phyloP scores from a whole-genome alignment of 2,888 invertebrate genomes.

The Malthinus seriepunctatus region DNA sequence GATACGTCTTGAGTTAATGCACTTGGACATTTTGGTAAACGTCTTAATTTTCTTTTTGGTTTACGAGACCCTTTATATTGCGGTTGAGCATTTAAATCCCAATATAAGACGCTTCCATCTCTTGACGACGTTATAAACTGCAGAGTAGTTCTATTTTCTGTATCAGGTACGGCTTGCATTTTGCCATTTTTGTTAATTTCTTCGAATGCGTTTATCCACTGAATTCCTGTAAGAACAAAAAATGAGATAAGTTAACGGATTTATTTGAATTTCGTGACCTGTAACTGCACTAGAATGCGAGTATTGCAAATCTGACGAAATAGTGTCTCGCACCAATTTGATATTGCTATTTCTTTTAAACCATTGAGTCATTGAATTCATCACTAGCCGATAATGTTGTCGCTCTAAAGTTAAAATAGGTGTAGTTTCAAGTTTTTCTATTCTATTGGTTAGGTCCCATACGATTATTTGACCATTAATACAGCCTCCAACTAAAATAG shows the following conservation, averaged over 20 bases:
- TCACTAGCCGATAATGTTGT: conserved; percentile 63
- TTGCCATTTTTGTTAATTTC: conserved; percentile 64
- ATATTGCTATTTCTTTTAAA: conserved; percentile 66
- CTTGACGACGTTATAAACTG: conserved; percentile 69
- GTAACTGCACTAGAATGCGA: conserved; percentile 69
- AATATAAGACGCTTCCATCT: conserved; percentile 71
- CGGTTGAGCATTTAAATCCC: conserved; percentile 60
- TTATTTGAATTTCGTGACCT: too few species aligned
- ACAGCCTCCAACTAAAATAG: conserved; percentile 72
- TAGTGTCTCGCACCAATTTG: conserved; percentile 62
- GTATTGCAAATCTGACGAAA: conserved; percentile 62
- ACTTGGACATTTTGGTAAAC: conserved; percentile 60
- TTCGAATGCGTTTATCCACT: conserved; percentile 69
- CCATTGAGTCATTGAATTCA: conserved; percentile 69
- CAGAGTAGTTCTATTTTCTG: conserved; percentile 53
- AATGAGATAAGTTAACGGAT: too few species aligned
- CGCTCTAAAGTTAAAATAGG: conserved; percentile 66
- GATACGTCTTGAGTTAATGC: conserved; percentile 65
- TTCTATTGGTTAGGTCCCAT: conserved; percentile 70
- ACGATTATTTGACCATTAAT: conserved; percentile 71
- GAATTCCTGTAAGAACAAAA: conserved; percentile 53
- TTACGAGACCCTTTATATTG: not conserved
- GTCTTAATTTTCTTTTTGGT: conserved; percentile 48
- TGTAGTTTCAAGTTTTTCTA: conserved; percentile 62
- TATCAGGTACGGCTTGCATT: conserved; percentile 52